Conservation (phyloP, 2,888 invertebrate species). For the Nymphalis urticae region DNA sequence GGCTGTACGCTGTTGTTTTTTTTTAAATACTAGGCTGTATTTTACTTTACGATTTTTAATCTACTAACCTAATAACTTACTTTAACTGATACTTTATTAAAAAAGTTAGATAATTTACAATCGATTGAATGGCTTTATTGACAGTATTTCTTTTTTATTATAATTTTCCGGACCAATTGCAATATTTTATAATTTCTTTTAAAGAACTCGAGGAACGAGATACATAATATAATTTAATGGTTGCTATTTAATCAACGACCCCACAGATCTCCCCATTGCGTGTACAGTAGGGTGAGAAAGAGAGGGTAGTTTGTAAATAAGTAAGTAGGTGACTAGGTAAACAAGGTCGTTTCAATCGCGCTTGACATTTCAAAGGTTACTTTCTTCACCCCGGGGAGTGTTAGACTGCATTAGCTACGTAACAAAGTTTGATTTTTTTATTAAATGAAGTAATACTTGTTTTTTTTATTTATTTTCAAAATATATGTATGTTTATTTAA, state of each 20-base stretch:
- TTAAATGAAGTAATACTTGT: neutral
- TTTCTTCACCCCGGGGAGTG: neutral
- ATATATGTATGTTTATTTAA: no score
- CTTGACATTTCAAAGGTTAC: slow-evolving; percentile 10
- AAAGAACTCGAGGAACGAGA: neutral
- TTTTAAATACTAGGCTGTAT: neutral
- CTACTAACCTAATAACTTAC: neutral
- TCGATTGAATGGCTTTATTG: neutral
- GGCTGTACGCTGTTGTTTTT: neutral
- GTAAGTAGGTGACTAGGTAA: slow-evolving; percentile 19
- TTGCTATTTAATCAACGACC: slow-evolving; percentile 6
- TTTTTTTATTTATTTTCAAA: no score
- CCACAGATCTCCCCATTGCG: slow-evolving; percentile 7
- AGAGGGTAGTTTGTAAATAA: slow-evolving; percentile 25
- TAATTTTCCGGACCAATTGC: neutral
- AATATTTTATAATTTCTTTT: neutral
- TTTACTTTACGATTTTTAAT: neutral
- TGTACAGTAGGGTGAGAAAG: slow-evolving; percentile 10
- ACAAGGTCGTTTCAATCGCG: slow-evolving; percentile 13
- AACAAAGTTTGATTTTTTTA: neutral
- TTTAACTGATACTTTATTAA: neutral
- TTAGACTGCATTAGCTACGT: neutral
- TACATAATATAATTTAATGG: slow-evolving; percentile 3
- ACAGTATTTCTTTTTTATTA: neutral
- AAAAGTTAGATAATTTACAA: neutral